phyloP scores from a whole-genome alignment of 2,797 vertebrate genomes.

The Bovichtus variegatus region DNA sequence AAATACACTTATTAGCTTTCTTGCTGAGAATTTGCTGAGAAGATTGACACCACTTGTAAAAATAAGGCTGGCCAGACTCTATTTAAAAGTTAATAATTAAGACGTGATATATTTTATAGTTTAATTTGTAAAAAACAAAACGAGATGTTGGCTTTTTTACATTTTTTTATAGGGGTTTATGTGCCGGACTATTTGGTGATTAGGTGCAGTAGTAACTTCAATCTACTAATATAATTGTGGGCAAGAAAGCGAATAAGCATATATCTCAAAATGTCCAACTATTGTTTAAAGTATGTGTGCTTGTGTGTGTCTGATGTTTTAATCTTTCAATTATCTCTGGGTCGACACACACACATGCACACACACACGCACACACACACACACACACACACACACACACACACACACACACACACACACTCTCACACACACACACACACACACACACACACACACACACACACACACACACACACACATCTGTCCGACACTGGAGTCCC shows the following conservation, averaged over 20 bases:
- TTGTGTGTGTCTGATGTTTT: slow-evolving; percentile 18
- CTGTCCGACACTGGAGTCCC: slow-evolving; percentile 22
- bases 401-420: slow-evolving; percentile 11
- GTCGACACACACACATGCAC: neutral
- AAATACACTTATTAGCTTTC: neutral
- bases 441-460: too few species aligned
- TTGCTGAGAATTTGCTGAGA: neutral
- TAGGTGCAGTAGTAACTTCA: neutral
- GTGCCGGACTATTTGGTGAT: neutral
- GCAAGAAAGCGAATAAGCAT: neutral
- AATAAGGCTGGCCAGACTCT: neutral
- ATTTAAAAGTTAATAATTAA: neutral
- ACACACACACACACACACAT: too few species aligned
- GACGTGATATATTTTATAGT: neutral
- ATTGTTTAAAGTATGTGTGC: neutral
- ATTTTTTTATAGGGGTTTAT: neutral
- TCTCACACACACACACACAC: slow-evolving; percentile 1
- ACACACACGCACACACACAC: neutral
- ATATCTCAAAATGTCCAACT: neutral
- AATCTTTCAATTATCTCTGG: slow-evolving; percentile 22
- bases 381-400: slow-evolving; percentile 7
- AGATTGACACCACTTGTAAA: neutral
- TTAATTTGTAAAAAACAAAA: neutral
- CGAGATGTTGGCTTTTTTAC: neutral
- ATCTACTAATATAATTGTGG: neutral